Base-by-base conservation (phyloP, 2,113 vertebrate genomes). In the Pampusana beccarii region DNA sequence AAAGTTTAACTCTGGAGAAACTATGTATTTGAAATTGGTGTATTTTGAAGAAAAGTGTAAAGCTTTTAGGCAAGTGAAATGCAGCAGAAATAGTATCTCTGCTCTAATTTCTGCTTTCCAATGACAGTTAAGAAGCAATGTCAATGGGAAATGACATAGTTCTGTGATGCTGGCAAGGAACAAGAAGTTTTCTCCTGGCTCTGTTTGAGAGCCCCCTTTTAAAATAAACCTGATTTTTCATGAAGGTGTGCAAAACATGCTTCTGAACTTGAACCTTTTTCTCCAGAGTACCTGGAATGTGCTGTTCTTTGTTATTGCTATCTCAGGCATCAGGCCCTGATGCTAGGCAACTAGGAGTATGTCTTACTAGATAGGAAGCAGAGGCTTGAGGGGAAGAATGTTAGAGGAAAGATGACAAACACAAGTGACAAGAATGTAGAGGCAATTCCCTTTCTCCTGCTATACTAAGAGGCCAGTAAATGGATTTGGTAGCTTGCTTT, bases 1-100 rank as follows among this genome's bases (percentile, higher is more conserved):
- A 1, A 1, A 46, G n/a, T 67, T 67, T 56, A 28, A 36, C 28
- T 80, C 34, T 10, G 8, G 29, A 74, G 26, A 38, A 84, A 23
- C 6, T n/a, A 40, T 19, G 1, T 23, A 3, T 6, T 70, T 60
- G 34, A 31, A 36, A 46, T 26, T 12, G 11, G 6, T 2, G 2
- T 62, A 1, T 64, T 67, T 33, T 57, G 38, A 5, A 48, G 54
- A 25, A 72, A 46, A 53, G 11, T 0, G 0, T 21, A n/a, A 71
- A 72, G 6, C 28, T 10, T 62, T 72, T 57, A 65, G 14, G 11
- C 11, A 38, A 34, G 20, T 18, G 20, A 83, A 57, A 29, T 19
- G n/a, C 40, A 33, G 15, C 10, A 78, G 57, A 80, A 88, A 6
- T 14, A 70, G 1, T 34, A 6, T 21, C 4, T 81, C 48, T 28